Base-by-base conservation (phyloP, 2,797 vertebrate genomes). In the Mus caroli region DNA sequence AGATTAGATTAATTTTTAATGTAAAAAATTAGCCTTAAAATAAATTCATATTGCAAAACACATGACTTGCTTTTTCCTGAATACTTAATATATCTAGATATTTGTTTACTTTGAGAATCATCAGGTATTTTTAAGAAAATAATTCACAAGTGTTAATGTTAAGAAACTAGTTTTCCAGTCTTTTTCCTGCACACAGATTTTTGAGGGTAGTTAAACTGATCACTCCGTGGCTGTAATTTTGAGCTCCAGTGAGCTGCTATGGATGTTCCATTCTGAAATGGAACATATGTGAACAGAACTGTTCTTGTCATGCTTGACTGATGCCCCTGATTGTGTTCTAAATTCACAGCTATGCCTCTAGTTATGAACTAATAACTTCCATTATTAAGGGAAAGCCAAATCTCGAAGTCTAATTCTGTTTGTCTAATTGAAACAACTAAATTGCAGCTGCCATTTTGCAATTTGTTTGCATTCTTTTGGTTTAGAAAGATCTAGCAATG, bases 91-190 rank as follows among this genome's bases (percentile, higher is more conserved):
- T 91, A 26, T 54, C 6, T 34, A 67, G 9, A 60, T 50, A 5
- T 31, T 58, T 88, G 13, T 90, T 88, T 87, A 77, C 88, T 88
- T 88, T 71, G 43, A 83, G n/a, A 86, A 64, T 79, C 14, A 76
- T 46, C 80, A 56, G 60, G 89, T 82, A 31, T 93, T 88, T 94
- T 50, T 43, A 75, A 37, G 43, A 92, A 69, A 89, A 31, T 91
- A 96, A 82, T 54, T 76, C 97, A 77, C 40, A 83, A 43, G 64
- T 83, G 94, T 97, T 96, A 96, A 93, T 95, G 97, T 97, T 97
- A 97, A 98, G 96, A 98, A 98, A 98, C 93, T 98, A 98, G 98
- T 98, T 98, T 98, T 97, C 98, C 97, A 98, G 96, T 98, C 97
- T 98, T 90, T 98, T 98, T 98, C 97, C 87, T 90, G 91, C 96